Percentiles rank a stretch among this genome's conserved stretches.
phyloP scores from a whole-genome alignment of 2,888 invertebrate genomes.

The Argyra leucocephala region DNA sequence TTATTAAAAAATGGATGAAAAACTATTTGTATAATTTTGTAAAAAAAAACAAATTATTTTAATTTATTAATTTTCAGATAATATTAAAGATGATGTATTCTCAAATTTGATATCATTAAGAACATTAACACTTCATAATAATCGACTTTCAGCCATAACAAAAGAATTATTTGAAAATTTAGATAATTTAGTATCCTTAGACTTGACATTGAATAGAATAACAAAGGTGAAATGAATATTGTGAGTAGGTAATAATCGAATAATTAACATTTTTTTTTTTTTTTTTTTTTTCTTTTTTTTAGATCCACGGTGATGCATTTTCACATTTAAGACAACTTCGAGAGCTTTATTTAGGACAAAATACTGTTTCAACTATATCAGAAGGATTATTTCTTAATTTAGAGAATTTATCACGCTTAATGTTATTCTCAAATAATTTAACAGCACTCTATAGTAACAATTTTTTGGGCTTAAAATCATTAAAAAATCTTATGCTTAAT shows the following conservation, averaged over 20 bases:
- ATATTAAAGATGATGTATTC: conserved; percentile 37
- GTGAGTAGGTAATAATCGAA: background rate
- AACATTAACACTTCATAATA: conserved; percentile 44
- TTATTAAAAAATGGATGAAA: background rate
- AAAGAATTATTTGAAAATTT: conserved; percentile 35
- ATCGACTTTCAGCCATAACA: conserved; percentile 42
- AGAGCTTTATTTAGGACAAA: conserved; percentile 50
- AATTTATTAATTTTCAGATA: conserved; percentile 26
- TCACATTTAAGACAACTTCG: conserved; percentile 42
- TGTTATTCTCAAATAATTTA: conserved; percentile 49
- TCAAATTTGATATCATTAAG: conserved; percentile 33
- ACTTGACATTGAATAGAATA: conserved; percentile 40
- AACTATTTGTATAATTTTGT: background rate
- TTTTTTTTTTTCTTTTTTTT: background rate
- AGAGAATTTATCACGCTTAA: conserved; percentile 45
- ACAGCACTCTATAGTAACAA: conserved; percentile 43
- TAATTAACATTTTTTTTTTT: background rate
- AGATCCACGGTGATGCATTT: conserved; percentile 44
- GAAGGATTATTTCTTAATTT: conserved; percentile 44
- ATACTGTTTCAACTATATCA: conserved; percentile 45
- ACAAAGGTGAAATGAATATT: conserved; percentile 27
- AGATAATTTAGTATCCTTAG: conserved; percentile 32
- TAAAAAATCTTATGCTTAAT: conserved; percentile 50
- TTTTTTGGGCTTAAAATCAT: conserved; percentile 45
- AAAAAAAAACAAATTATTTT: background rate